Evolutionary conservation across 1,140 invertebrate species (phyloP).

Genomic region (Schlechtendalia chinensis): DNA sequence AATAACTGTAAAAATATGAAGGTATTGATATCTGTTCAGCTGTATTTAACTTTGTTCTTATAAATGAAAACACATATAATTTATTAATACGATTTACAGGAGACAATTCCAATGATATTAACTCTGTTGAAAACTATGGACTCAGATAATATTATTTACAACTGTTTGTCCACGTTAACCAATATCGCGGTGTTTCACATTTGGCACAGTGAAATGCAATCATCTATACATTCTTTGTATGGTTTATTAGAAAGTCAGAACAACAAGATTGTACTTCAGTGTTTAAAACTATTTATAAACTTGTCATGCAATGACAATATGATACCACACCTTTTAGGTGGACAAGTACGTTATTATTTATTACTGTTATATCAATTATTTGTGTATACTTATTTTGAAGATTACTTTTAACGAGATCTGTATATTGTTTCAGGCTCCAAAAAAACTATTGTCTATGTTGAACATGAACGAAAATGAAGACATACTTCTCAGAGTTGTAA

Average conservation of each 20-base stretch:
- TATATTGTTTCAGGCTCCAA: constrained; percentile 59
- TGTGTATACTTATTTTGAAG: not conserved
- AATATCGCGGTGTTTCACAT: constrained; percentile 59
- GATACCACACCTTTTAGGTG: constrained; percentile 64
- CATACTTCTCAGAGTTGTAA: constrained; percentile 60
- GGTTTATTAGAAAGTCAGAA: constrained; percentile 56
- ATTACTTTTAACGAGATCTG: no score
- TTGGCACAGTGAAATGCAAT: constrained; percentile 59
- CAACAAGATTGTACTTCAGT: constrained; percentile 59
- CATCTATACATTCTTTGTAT: constrained; percentile 57
- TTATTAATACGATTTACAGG: constrained; percentile 54
- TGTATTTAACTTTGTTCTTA: no score
- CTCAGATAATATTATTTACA: constrained; percentile 52
- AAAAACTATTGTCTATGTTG: constrained; percentile 59
- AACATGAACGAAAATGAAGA: constrained; percentile 58
- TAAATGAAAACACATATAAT: no score
- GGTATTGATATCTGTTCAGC: constrained; percentile 51
- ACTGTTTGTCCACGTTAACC: constrained; percentile 57
- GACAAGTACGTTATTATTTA: constrained; percentile 59
- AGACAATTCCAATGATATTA: constrained; percentile 57
- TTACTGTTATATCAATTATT: not conserved
- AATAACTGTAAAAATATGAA: constrained; percentile 61
- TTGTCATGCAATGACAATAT: constrained; percentile 65
- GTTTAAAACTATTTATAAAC: constrained; percentile 66
- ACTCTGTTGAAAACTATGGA: constrained; percentile 55